Evolutionary conservation across 2,113 vertebrate species (phyloP), one percentile per base, ranked within the genome.

Genomic region (Scortum barcoo): DNA sequence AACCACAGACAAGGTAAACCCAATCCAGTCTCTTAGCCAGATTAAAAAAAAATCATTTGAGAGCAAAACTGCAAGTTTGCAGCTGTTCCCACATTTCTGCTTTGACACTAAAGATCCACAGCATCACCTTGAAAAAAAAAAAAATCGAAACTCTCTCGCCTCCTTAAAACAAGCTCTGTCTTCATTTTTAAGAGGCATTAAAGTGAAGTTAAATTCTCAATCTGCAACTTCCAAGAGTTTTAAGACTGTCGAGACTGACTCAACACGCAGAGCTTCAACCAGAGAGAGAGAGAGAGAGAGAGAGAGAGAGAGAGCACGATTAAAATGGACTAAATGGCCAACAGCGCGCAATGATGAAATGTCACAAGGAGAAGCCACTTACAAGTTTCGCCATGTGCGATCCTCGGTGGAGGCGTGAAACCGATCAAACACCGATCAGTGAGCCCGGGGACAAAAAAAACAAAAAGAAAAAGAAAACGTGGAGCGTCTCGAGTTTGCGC

Each of bases 321-420:
- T 14, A 19, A 54, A 1, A 22, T 22, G 10, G 13, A 11, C 11
- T n/a, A 13, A n/a, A 20, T 10, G 20, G 20, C 7, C 4, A 14
- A 16, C 11, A 38, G 4, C 20, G 12, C 1, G 22, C 1, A 22
- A 16, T 7, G 28, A 56, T 20, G 0, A 28, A 19, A 28, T 24
- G 5, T 20, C 46, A 16, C 19, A 56, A 19, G 26, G 54, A 44
- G 7, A 20, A 9, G 22, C 1, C 24, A 90, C 91, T 91, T 79
- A 92, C 91, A 86, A 91, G 16, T 62, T 42, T 2, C 24, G 72
- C n/a, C n/a, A n/a, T n/a, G n/a, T n/a, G 17, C 22, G 57, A 67
- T 28, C 44, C 30, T 54, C 17, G 74, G 58, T 13, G 19, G 33
- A 40, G 28, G 8, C 44, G 24, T n/a, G 38, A 16, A 80, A 65